phyloP scores from a whole-genome alignment of 2,888 invertebrate species.

The Microplitis manilae region DNA sequence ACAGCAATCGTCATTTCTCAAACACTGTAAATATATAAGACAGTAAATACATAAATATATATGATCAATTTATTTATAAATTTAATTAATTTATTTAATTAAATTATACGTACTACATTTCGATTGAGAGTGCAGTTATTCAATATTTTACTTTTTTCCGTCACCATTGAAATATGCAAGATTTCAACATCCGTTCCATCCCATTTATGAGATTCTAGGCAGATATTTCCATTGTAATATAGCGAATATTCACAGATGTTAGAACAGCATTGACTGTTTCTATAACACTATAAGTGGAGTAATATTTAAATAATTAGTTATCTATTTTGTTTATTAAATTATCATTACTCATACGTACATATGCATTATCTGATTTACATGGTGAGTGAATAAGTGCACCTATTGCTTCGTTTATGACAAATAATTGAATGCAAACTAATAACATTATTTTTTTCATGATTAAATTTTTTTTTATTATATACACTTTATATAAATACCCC shows the following conservation, averaged over 20 bases:
- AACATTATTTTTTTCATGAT: not conserved
- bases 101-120: too few species aligned
- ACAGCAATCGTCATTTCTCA: too few species aligned
- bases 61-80: too few species aligned
- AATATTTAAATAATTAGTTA: not conserved
- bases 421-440: not conserved
- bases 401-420: not conserved
- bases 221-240: not conserved
- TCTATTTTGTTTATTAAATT: not conserved
- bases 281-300: not conserved
- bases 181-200: not conserved
- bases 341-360: not conserved
- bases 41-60: too few species aligned
- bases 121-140: too few species aligned
- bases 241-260: not conserved
- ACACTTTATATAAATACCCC: slow-evolving; percentile 13
- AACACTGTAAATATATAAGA: too few species aligned
- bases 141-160: too few species aligned
- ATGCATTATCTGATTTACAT: not conserved
- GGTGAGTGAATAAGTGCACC: not conserved
- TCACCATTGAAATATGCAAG: not conserved
- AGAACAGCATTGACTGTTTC: not conserved
- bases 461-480: not conserved
- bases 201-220: not conserved
- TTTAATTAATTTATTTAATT: too few species aligned